These are phyloP conservation scores for Sebastes kiyomatsui DNA, from an alignment of 2,797 vertebrate genomes.

Conservation along the genomic window DNA sequence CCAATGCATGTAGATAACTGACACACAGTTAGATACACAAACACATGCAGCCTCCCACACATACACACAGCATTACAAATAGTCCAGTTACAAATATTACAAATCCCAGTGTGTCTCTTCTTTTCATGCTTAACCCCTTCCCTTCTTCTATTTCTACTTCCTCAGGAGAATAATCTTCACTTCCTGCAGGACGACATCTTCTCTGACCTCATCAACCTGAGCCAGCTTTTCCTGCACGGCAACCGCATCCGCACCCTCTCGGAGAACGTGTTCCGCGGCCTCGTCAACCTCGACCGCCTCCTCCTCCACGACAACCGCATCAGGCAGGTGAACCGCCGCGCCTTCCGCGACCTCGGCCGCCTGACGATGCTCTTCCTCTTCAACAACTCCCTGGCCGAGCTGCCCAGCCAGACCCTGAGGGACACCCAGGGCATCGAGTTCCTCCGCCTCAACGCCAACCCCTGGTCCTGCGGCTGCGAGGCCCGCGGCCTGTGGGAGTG, in stretches of 20 bases:
- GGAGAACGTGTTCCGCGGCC: constrained; percentile 92
- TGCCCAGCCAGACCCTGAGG: constrained; percentile 91
- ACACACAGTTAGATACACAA: constrained; percentile 21
- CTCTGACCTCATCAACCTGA: constrained; percentile 94
- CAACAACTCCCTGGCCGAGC: constrained; percentile 93
- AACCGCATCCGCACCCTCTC: constrained; percentile 94
- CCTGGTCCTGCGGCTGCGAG: constrained; percentile 96
- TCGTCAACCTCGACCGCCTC: constrained; percentile 93
- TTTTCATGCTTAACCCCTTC: constrained; percentile 54
- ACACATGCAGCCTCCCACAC: background rate
- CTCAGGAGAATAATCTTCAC: constrained; percentile 94
- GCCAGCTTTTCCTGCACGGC: constrained; percentile 95
- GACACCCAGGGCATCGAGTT: constrained; percentile 92
- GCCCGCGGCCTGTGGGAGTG: constrained; percentile 93
- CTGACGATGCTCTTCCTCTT: constrained; percentile 98
- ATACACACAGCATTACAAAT: constrained; percentile 14
- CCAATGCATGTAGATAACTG: background rate
- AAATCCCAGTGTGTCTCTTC: background rate
- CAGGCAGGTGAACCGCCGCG: constrained; percentile 89
- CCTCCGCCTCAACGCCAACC: constrained; percentile 95
- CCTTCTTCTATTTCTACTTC: constrained; percentile 54
- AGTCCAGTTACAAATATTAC: background rate
- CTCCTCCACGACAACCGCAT: constrained; percentile 94
- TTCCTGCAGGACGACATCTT: constrained; percentile 97
- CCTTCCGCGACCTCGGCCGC: constrained; percentile 90